Evolutionary conservation across 2,888 invertebrate genomes (phyloP), one percentile per base, ranked within the genome.

Genomic region (Lasioglossum villosulum): DNA sequence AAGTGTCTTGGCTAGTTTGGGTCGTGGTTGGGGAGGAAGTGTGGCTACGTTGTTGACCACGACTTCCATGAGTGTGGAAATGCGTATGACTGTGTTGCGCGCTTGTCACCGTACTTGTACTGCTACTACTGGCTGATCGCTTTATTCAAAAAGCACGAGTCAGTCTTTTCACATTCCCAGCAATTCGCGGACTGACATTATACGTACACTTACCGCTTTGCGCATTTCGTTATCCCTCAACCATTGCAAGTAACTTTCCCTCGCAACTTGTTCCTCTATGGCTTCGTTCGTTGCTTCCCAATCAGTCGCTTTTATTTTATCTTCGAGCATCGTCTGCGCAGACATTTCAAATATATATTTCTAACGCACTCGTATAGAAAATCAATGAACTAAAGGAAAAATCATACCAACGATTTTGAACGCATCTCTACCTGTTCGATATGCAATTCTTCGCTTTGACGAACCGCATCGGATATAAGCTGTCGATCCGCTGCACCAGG

Each of bases 281-380:
- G 97, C 97, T 94, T 98, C 98, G 94, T 98, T 98, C 0, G 98
- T 98, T 14, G 98, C 97, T 95, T 98, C 98, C 98, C 98, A 98
- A 95, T 98, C 98, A 10, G 98, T 98, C 86, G 98, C 98, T 92
- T 97, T 96, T 73, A 98, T 95, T 94, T 98, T 98, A 94, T 98
- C 98, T 95, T 98, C 97, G 91, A 98, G 96, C 98, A 98, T 98
- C 1, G 98, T 97, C 97, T 98, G 72, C 59, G 10, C 8, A 14
- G 19, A 73, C 23, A 74, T 70, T 39, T n/a, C 4, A 70, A 70
- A 23, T 70, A 39, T 70, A 39, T 19, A 63, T 8, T 30, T 27
- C 30, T 63, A 34, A 30, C 19, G 19, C 63, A 34, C 63, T 63
- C 30, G 8, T 63, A 34, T 30, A 30, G 19, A 30, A 63, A 8